Evolutionary conservation across 2,797 vertebrate species (phyloP).

Genomic region (Sebastes hopkinsi): DNA sequence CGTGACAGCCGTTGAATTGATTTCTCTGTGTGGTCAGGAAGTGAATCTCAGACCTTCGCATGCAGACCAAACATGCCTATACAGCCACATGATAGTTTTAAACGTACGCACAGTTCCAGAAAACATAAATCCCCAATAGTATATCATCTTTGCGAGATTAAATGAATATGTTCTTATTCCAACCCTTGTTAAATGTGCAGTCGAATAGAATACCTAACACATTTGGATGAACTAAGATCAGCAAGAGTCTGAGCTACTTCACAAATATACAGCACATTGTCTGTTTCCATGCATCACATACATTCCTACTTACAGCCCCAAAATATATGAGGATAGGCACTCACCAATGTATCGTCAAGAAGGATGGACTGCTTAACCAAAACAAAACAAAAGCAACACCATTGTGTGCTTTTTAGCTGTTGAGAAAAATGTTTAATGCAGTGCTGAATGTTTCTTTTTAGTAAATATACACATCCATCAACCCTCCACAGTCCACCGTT

Average conservation of each 20-base stretch:
- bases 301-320: too few relatives aligned
- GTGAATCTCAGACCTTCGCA: conserved; percentile 18
- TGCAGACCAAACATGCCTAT: conserved; percentile 27
- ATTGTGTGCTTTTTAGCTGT: background rate
- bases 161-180: background rate
- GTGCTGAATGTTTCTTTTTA: background rate
- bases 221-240: background rate
- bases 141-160: background rate
- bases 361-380: background rate
- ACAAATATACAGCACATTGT: background rate
- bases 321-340: too few relatives aligned
- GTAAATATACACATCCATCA: background rate
- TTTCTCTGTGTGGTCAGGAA: conserved; percentile 47
- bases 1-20: conserved; percentile 49
- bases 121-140: background rate
- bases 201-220: background rate
- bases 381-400: background rate
- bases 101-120: conserved; percentile 11
- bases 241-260: background rate
- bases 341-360: background rate
- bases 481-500: background rate
- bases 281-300: background rate
- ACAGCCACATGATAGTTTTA: conserved; percentile 13
- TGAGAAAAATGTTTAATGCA: background rate
- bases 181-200: background rate